Base-by-base conservation (phyloP, 1,140 invertebrate species). In the Papilio helenus region DNA sequence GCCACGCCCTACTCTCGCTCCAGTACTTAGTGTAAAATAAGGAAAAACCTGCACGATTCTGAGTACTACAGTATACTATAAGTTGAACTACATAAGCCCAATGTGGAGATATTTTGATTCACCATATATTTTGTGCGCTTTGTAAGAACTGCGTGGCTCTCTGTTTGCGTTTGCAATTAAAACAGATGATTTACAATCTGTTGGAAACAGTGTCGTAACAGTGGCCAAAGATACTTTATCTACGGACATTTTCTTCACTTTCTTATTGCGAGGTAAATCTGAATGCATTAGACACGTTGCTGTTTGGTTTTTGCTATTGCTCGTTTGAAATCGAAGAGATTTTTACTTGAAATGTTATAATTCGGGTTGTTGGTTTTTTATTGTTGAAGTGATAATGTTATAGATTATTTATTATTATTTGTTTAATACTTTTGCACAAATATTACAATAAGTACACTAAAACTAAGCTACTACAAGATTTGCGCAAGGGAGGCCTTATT, bases 201-300 rank as follows among this genome's bases (percentile, higher is more conserved):
- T 49, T 81, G 23, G 39, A 74, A 79, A 23, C 23, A 10, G 3
- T 23, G 82, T 88, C 83, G 79, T 86, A 87, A 87, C 80, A 83
- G 42, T 80, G 76, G 61, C 46, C 71, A 51, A 76, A 58, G 80
- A 81, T 72, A 76, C 77, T 79, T 80, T 76, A 83, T 84, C 81
- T 77, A 72, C 77, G 68, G 65, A 82, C 79, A 88, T 90, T 88
- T 86, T 88, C 79, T 77, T 84, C 84, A 88, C 86, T 88, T 86
- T 86, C 85, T 83, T 79, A 68, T 16, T 7, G 23, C 16, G 26
- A 29, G 49, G 74, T 76, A 39, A 76, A 79, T 20, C 49, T 76
- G 49, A 76, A 76, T 39, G 46, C 74, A 76, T 76, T 76, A 18
- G 74, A 55, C 74, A 76, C 74, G 34, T 58, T 16, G 61, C 16